Conservation (phyloP, 2,797 vertebrate genomes). For the Botia kubotai region DNA sequence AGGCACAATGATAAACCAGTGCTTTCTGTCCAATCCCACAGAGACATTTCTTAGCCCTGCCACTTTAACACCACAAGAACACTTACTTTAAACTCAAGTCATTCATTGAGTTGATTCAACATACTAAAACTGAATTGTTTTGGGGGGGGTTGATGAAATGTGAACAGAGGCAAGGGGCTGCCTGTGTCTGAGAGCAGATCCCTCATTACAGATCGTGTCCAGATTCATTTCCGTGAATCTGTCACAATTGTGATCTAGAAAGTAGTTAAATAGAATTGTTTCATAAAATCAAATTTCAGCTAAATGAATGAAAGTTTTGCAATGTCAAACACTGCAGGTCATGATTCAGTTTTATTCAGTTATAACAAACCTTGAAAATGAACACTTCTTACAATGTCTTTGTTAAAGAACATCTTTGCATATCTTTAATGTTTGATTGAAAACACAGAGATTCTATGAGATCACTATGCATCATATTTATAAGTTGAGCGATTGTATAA, state of each 20-base stretch:
- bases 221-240: not conserved
- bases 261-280: not conserved
- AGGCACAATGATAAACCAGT: too few relatives aligned
- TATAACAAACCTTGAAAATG: constrained; percentile 3
- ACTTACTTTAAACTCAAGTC: too few relatives aligned
- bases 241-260: not conserved
- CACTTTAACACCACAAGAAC: too few relatives aligned
- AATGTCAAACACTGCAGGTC: not conserved
- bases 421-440: not conserved
- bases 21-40: too few relatives aligned
- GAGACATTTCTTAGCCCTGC: too few relatives aligned
- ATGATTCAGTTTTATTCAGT: not conserved
- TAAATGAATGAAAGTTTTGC: not conserved
- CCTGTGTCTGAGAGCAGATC: constrained; percentile 13
- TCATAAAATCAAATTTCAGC: not conserved
- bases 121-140: not conserved
- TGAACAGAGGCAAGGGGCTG: not conserved
- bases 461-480: not conserved
- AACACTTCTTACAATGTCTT: not conserved
- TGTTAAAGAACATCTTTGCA: not conserved
- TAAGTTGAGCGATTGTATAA: not conserved
- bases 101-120: too few relatives aligned
- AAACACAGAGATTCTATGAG: constrained; percentile 7
- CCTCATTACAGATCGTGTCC: constrained; percentile 39
- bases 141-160: not conserved